Percentiles rank a stretch among this genome's conserved stretches.
These are phyloP conservation scores for Graphium colonna DNA, from an alignment of 2,888 invertebrate species.

Conservation along the genomic window DNA sequence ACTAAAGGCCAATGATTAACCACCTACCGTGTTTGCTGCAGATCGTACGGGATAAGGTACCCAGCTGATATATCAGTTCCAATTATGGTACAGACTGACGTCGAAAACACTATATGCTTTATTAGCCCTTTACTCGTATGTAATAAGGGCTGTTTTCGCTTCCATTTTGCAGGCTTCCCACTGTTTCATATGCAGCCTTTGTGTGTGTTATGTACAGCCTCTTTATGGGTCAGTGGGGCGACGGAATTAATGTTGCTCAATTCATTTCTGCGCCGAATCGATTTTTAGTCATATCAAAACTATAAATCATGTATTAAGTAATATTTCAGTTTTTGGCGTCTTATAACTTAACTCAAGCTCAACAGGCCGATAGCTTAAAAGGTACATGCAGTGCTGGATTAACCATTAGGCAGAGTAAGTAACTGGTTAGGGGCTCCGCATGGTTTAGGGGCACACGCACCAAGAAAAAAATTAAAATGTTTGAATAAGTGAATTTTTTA, in stretches of 20 bases:
- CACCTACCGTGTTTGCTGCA: slow-evolving; percentile 12
- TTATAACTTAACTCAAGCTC: too few relatives aligned
- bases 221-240: slow-evolving; percentile 18
- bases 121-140: slow-evolving; percentile 2
- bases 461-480: too few relatives aligned
- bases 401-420: too few relatives aligned
- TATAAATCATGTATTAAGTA: background rate
- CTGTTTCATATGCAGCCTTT: background rate
- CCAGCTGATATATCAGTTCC: slow-evolving; percentile 9
- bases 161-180: background rate
- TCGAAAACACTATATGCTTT: slow-evolving; percentile 2
- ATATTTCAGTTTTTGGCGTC: background rate
- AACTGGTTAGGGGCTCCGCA: too few relatives aligned
- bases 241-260: slow-evolving; percentile 8
- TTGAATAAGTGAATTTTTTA: too few relatives aligned
- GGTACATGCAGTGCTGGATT: too few relatives aligned
- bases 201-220: slow-evolving; percentile 2
- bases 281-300: background rate
- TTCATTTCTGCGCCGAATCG: slow-evolving; percentile 2
- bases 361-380: too few relatives aligned
- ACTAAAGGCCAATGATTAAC: slow-evolving; percentile 16
- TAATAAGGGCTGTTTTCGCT: slow-evolving; percentile 7
- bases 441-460: too few relatives aligned
- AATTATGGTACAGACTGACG: slow-evolving; percentile 11
- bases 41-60: slow-evolving; percentile 9